These are phyloP conservation scores for Ceyx margarethae DNA, from an alignment of 2,113 vertebrate genomes.

Conservation along the genomic window DNA sequence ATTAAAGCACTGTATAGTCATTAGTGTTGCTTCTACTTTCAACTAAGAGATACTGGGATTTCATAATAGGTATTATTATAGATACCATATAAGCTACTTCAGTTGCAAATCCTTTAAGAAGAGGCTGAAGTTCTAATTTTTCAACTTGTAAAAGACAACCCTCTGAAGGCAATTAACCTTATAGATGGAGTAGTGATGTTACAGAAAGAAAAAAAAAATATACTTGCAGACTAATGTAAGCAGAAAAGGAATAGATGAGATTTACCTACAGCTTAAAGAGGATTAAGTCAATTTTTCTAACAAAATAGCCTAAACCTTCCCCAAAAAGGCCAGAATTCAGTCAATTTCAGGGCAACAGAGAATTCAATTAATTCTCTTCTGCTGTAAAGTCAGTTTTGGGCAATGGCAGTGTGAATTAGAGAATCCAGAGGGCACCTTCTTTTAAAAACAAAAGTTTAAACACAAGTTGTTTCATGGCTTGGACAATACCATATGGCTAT, in stretches of 20 bases:
- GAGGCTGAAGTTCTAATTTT: neutral
- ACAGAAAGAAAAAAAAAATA: neutral
- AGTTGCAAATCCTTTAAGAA: neutral
- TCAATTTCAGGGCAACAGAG: neutral
- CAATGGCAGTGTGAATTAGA: neutral
- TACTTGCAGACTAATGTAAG: neutral
- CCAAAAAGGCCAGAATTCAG: neutral
- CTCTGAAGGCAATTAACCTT: neutral
- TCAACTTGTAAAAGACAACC: neutral
- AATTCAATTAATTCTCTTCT: neutral
- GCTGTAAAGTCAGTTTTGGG: neutral
- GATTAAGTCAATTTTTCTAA: constrained; percentile 3
- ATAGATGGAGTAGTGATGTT: neutral
- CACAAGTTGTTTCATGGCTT: neutral
- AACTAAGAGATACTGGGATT: neutral
- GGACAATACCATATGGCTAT: constrained; percentile 7
- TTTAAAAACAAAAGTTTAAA: constrained; percentile 18
- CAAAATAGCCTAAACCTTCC: neutral
- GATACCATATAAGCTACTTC: neutral
- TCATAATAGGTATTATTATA: neutral
- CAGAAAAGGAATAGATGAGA: neutral
- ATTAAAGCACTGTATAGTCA: neutral
- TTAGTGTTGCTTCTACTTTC: neutral
- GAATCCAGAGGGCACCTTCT: neutral
- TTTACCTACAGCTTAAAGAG: neutral